These are phyloP conservation scores for Rutpela maculata DNA, from an alignment of 2,888 invertebrate species.

Conservation along the genomic window DNA sequence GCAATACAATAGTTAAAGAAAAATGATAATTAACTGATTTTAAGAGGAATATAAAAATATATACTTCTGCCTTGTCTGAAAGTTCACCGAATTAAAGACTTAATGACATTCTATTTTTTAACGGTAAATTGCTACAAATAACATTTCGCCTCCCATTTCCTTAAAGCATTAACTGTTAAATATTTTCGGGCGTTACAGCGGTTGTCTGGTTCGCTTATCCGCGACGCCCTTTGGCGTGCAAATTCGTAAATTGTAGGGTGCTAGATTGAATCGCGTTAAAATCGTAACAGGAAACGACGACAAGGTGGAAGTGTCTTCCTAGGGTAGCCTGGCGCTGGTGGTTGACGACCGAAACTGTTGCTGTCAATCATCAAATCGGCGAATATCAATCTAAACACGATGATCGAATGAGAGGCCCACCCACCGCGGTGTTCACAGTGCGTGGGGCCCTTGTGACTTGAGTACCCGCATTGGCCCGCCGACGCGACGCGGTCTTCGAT, in stretches of 20 bases:
- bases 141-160: slow-evolving; percentile 64
- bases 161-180: slow-evolving; percentile 60
- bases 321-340: slow-evolving; percentile 45
- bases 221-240: slow-evolving; percentile 60
- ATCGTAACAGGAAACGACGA: slow-evolving; percentile 49
- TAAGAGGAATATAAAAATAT: background rate
- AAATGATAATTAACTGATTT: no score
- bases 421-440: slow-evolving; percentile 52
- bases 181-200: slow-evolving; percentile 61
- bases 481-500: slow-evolving; percentile 25
- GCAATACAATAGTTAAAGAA: no score
- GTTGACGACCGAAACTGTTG: slow-evolving; percentile 19
- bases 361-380: slow-evolving; percentile 62
- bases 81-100: background rate
- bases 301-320: slow-evolving; percentile 43
- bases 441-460: slow-evolving; percentile 40
- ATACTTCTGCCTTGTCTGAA: background rate
- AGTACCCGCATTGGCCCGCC: slow-evolving; percentile 52
- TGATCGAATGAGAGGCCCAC: slow-evolving; percentile 57
- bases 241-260: slow-evolving; percentile 49
- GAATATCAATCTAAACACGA: slow-evolving; percentile 62
- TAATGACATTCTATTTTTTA: slow-evolving; percentile 43
- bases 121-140: slow-evolving; percentile 64
- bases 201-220: slow-evolving; percentile 57
- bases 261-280: slow-evolving; percentile 51